Evolutionary conservation across 2,113 vertebrate species (phyloP).

Genomic region (Pelmatolapia mariae): DNA sequence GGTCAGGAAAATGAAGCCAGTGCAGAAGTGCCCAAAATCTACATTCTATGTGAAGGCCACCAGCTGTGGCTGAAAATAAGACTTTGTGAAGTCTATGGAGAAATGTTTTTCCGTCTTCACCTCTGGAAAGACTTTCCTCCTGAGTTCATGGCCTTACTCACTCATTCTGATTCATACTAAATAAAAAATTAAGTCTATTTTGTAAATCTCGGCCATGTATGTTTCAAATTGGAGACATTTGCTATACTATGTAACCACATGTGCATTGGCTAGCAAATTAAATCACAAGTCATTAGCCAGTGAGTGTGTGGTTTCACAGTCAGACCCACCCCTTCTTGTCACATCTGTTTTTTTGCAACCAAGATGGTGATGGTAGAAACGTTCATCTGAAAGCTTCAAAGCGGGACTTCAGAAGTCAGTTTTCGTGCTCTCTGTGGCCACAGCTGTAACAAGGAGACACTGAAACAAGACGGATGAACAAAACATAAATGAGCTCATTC

Average conservation of each 20-base stretch:
- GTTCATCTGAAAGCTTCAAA: neutral
- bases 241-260: neutral
- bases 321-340: neutral
- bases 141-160: neutral
- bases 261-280: neutral
- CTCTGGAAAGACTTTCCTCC: neutral
- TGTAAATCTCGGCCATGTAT: neutral
- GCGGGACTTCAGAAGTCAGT: neutral
- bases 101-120: neutral
- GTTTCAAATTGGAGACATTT: neutral
- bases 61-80: neutral
- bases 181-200: neutral
- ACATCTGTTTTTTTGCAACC: neutral
- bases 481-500: neutral
- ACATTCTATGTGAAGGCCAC: neutral
- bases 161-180: neutral
- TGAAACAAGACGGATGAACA: neutral
- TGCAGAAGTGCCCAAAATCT: neutral
- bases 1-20: neutral
- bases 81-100: neutral
- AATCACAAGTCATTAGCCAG: neutral
- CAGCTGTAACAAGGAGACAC: neutral
- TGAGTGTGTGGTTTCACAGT: neutral
- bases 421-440: neutral
- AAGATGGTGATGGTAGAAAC: neutral